These are phyloP conservation scores for Torymus aiolomorphi DNA, from an alignment of 2,888 invertebrate species.

Conservation along the genomic window DNA sequence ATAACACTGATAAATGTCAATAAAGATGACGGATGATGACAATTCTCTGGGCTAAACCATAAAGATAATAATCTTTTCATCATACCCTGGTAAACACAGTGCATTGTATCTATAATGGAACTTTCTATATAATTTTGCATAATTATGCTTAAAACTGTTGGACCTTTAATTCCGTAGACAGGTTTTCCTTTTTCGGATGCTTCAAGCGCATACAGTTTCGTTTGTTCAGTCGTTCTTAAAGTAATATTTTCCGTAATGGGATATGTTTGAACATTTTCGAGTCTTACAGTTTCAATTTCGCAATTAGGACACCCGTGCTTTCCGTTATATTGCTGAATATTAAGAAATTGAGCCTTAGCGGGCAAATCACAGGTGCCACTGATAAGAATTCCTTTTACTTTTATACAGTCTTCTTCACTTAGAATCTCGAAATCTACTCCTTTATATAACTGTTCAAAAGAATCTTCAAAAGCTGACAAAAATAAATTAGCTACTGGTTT, in stretches of 20 bases:
- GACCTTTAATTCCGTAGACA: neutral
- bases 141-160: neutral
- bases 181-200: neutral
- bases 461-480: neutral
- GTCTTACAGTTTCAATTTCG: too few species aligned
- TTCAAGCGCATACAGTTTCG: neutral
- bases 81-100: neutral
- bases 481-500: slow-evolving; percentile 25
- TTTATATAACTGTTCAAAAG: slow-evolving; percentile 3
- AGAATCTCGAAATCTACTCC: slow-evolving; percentile 6
- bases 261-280: too few species aligned
- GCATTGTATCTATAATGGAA: neutral
- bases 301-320: too few species aligned
- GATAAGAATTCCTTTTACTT: too few species aligned
- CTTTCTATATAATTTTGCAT: neutral
- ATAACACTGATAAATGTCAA: neutral
- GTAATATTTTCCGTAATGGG: too few species aligned
- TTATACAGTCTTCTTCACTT: too few species aligned
- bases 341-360: too few species aligned
- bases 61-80: neutral
- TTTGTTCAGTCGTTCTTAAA: neutral
- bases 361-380: too few species aligned
- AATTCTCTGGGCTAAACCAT: neutral
- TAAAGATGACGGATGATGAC: neutral
- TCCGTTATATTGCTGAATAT: too few species aligned